Base-by-base conservation (phyloP, 1,140 invertebrate genomes). In the Sycobia sp. region DNA sequence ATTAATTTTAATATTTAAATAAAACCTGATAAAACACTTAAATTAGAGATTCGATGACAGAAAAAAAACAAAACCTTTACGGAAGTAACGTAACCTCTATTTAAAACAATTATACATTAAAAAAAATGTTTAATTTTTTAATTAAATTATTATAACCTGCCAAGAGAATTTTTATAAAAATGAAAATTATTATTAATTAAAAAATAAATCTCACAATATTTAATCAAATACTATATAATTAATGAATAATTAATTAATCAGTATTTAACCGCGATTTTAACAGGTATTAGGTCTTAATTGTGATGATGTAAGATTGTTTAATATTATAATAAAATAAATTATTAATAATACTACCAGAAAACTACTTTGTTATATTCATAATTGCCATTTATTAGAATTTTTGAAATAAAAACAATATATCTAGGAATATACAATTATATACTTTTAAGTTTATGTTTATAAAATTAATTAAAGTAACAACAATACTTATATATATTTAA, bases 381-480 rank as follows among this genome's bases (percentile, higher is more conserved):
- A 57, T 36, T 57, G 25, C 23, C n/a, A 44, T 61, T 61, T 53
- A 61, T 61, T 61, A 61, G 49, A 61, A 61, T 61, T 61, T 61
- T 16, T 29, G 13, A 61, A 51, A 32, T 43, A 61, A 61, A 61
- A 61, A 47, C 51, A 39, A 22, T 50, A 60, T 60, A 60, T 58
- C 32, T 39, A n/a, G n/a, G n/a, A n/a, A 25, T 61, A 61, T 61
- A 61, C 53, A 39, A 59, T 59, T 36, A 36, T 57, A 44, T 44
- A 54, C 54, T 61, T 36, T 53, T 32, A n/a, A n/a, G n/a, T n/a
- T n/a, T n/a, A n/a, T 23, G 14, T 46, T 53, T 38, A 62, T 62
- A 54, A 62, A 62, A 46, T 62, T 44, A n/a, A 47, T 18, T 46
- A 62, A 54, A 47, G 32, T 46, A 46, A 62, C 39, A 62, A 62